These are phyloP conservation scores for Strongylocentrotus purpuratus DNA, from an alignment of 35 echinoderm and acorn worm species.

Conservation along the genomic window DNA sequence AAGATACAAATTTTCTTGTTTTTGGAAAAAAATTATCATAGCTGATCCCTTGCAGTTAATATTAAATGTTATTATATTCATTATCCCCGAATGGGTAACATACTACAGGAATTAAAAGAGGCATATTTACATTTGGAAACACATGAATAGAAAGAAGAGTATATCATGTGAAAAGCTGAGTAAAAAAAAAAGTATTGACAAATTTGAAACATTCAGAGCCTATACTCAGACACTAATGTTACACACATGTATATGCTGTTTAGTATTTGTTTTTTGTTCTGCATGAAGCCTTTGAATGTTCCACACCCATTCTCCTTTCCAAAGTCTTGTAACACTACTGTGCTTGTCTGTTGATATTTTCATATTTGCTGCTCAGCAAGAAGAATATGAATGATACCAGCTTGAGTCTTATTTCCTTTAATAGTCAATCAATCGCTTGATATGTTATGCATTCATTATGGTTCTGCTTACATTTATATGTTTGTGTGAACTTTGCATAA, in stretches of 20 bases:
- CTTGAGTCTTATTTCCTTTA: no score
- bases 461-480: background rate
- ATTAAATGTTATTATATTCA: background rate
- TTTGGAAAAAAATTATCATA: no score
- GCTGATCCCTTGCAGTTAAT: background rate
- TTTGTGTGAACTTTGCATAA: background rate
- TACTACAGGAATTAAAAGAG: background rate
- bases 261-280: background rate
- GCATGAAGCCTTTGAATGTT: background rate
- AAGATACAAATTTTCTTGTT: no score
- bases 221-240: background rate
- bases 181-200: no score
- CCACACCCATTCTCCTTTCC: background rate
- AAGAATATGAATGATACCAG: background rate
- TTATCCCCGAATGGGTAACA: background rate
- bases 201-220: no score
- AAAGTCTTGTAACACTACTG: background rate
- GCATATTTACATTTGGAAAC: background rate
- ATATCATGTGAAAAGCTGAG: no score
- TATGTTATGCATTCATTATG: background rate
- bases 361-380: background rate
- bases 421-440: background rate
- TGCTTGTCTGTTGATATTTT: background rate
- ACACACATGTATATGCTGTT: background rate
- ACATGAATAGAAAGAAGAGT: no score